Evolutionary conservation across 1,140 invertebrate genomes (phyloP).

Genomic region (Wasmannia auropunctata): DNA sequence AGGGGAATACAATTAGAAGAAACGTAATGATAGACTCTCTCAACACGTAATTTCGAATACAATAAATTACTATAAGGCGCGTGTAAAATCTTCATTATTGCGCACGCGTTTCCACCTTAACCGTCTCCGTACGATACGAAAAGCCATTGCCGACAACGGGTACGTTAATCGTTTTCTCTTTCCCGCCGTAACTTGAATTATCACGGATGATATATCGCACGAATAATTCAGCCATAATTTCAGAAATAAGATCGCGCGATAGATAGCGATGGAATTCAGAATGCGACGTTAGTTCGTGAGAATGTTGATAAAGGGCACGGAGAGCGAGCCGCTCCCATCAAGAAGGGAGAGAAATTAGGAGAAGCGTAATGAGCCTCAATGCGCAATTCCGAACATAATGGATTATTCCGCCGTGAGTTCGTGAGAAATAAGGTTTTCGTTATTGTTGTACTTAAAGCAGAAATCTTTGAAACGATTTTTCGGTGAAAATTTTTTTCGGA

Average conservation of each 20-base stretch:
- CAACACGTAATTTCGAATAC: constrained; percentile 6
- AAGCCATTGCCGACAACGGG: constrained; percentile 10
- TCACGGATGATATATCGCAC: constrained; percentile 39
- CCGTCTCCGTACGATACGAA: neutral
- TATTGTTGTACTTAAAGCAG: neutral
- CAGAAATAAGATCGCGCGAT: constrained; percentile 52
- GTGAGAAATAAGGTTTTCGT: neutral
- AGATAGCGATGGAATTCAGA: constrained; percentile 47
- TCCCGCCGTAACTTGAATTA: constrained; percentile 43
- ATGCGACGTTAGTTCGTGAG: constrained; percentile 45
- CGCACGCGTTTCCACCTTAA: constrained; percentile 30
- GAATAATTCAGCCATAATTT: constrained; percentile 61
- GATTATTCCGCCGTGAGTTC: neutral
- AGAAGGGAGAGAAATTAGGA: constrained; percentile 45
- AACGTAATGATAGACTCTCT: constrained; percentile 32
- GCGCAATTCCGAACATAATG: constrained; percentile 31
- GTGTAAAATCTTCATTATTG: constrained; percentile 19
- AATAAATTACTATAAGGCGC: constrained; percentile 28
- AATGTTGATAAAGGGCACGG: constrained; percentile 40
- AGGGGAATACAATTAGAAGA: constrained; percentile 15
- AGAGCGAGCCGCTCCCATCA: constrained; percentile 8
- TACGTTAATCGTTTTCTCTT: constrained; percentile 54
- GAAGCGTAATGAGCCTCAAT: constrained; percentile 31
- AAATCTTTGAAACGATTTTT: neutral
- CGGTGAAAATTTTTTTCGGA: neutral